These are phyloP conservation scores for Amitus sp. DNA, from an alignment of 2,888 invertebrate species.

Conservation along the genomic window DNA sequence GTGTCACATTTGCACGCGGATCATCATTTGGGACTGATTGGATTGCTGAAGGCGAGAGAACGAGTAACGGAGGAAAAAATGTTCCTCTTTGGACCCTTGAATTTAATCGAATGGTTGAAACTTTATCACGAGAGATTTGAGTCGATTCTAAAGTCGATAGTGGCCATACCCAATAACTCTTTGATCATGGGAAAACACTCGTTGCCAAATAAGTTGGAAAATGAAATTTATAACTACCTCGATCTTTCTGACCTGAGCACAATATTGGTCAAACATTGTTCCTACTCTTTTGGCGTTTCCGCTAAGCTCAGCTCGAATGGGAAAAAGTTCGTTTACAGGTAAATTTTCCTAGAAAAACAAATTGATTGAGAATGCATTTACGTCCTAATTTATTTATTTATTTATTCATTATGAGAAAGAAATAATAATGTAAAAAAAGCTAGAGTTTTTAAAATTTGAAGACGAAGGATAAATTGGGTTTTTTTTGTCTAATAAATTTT, in stretches of 20 bases:
- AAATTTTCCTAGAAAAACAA: constrained; percentile 18
- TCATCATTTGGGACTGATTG: constrained; percentile 90
- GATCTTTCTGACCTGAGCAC: constrained; percentile 66
- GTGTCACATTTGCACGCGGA: constrained; percentile 97
- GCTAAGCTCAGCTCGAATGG: constrained; percentile 67
- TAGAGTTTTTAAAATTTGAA: too few species aligned
- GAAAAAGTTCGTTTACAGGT: constrained; percentile 83
- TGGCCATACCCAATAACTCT: constrained; percentile 75
- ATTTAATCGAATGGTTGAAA: constrained; percentile 79
- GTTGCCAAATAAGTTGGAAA: constrained; percentile 43
- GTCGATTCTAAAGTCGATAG: constrained; percentile 70
- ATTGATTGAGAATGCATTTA: too few species aligned
- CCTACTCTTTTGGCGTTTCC: constrained; percentile 83
- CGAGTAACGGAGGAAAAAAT: constrained; percentile 64
- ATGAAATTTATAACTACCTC: constrained; percentile 33
- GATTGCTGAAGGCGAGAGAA: constrained; percentile 74
- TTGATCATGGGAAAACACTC: constrained; percentile 65
- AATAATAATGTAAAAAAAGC: too few species aligned
- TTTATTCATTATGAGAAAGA: too few species aligned
- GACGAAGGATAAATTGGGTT: too few species aligned
- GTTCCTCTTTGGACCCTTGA: constrained; percentile 78
- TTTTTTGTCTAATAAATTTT: too few species aligned
- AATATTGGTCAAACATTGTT: constrained; percentile 82
- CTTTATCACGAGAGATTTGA: constrained; percentile 81
- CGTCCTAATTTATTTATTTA: too few species aligned